Evolutionary conservation across 2,797 vertebrate genomes (phyloP).

Genomic region (Chloroceryle amazona): DNA sequence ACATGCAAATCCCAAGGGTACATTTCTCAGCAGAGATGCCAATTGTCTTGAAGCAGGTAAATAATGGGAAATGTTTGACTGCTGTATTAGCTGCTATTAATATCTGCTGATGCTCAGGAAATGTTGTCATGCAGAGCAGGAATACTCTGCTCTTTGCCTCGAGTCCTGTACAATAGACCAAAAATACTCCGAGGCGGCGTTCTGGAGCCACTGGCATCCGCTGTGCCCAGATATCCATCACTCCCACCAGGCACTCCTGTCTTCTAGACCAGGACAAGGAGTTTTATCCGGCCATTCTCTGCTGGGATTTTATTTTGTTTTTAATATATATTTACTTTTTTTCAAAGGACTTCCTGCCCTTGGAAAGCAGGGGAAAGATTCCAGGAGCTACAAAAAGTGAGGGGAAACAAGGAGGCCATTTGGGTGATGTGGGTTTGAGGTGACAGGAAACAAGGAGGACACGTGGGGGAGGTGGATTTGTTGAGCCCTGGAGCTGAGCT

Average conservation of each 20-base stretch:
- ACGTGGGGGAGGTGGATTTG: not conserved
- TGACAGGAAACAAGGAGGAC: not conserved
- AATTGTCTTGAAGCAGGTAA: not conserved
- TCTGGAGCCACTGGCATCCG: not conserved
- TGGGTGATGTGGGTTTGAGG: not conserved
- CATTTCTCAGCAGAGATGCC: not conserved
- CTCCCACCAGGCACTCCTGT: not conserved
- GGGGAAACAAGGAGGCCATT: not conserved
- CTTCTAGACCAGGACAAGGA: not conserved
- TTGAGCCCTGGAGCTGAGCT: not conserved
- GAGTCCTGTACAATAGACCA: not conserved
- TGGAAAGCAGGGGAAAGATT: not conserved
- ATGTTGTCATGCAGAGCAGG: not conserved
- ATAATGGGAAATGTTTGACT: not conserved
- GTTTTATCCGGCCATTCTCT: not conserved
- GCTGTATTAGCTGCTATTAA: not conserved
- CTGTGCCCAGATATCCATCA: not conserved
- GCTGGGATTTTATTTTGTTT: not conserved
- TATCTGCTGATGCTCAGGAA: constrained; percentile 48
- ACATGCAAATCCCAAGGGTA: not conserved
- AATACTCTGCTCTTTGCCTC: constrained; percentile 15
- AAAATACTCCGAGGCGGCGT: not conserved
- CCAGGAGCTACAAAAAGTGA: not conserved
- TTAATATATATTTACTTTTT: no score
- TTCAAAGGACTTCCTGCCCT: constrained; percentile 2